phyloP scores from a whole-genome alignment of 2,113 vertebrate genomes.

The Mirounga angustirostris region DNA sequence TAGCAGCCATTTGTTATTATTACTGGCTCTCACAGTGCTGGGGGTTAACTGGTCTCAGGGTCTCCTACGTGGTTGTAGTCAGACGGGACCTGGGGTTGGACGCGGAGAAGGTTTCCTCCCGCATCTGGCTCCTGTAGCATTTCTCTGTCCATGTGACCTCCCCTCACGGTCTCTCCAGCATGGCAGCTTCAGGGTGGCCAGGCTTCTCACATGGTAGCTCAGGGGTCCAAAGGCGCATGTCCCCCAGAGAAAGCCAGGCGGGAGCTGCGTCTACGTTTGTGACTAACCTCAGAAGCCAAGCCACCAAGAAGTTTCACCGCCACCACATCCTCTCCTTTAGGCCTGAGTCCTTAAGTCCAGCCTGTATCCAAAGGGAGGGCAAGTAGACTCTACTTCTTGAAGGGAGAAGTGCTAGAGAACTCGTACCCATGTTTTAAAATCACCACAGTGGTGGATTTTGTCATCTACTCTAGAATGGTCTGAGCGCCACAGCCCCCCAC shows the following conservation, averaged over 20 bases:
- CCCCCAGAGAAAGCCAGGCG: not conserved
- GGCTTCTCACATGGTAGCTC: not conserved
- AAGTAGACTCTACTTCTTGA: not conserved
- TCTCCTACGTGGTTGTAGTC: not conserved
- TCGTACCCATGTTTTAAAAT: not conserved
- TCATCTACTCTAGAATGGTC: not conserved
- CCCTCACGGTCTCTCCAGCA: not conserved
- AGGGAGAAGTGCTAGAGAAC: not conserved
- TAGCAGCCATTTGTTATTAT: no score
- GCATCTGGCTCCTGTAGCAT: not conserved
- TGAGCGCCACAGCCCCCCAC: not conserved
- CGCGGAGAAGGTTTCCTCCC: not conserved
- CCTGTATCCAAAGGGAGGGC: not conserved
- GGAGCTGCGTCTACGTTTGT: not conserved
- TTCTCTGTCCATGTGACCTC: rapidly evolving
- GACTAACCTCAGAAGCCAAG: not conserved
- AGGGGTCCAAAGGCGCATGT: not conserved
- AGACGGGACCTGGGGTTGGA: not conserved
- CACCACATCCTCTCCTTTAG: not conserved
- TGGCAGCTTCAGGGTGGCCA: not conserved
- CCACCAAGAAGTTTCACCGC: not conserved
- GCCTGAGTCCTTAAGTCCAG: not conserved
- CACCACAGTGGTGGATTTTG: not conserved
- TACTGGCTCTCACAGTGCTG: not conserved
- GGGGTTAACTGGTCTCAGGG: not conserved